Evolutionary conservation across 2,113 vertebrate genomes (phyloP), one percentile per base, ranked within the genome.

Genomic region (Lepisosteus osseus): DNA sequence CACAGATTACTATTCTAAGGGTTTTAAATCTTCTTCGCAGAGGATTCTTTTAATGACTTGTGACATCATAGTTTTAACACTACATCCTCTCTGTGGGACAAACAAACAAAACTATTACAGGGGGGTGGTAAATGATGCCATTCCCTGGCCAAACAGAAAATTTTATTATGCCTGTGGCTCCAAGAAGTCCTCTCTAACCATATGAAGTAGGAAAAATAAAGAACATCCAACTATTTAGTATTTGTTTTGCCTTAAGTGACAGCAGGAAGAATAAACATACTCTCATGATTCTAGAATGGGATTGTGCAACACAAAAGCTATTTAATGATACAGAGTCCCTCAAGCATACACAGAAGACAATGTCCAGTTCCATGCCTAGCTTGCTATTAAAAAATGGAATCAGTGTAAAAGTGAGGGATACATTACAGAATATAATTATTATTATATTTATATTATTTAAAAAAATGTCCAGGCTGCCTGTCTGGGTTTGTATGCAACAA

Each of bases 401-500:
- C 47, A 51, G 47, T 6, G 47, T 9, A 6, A 57, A 54, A 43
- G 17, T 57, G 44, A 68, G 70, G 45, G 67, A 61, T n/a, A 40
- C 66, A 57, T 59, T 59, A 73, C 51, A 72, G 56, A 74, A 70
- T 63, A 17, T 77, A 72, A 73, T 17, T 17, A 17, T 17, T 17
- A 17, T 17, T 17, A 17, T 17, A 17, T 59, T 54, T 79, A 73
- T 79, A 29, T 29, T 29, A 29, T 29, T 29, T 1, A 29, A 29
- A 29, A 29, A 29, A 29, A 29, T 76, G 68, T 72, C 64, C 73
- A 71, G 61, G 63, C n/a, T 15, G 66, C 64, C 64, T 43, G 61
- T 74, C 74, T 76, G 70, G 54, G 70, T 73, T 72, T 72, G 64
- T 65, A 56, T 76, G 72, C 71, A 6, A 56, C 47, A 12, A 12